Evolutionary conservation across 2,888 invertebrate species (phyloP), one percentile per base, ranked within the genome.

Genomic region (Andrena marginata): DNA sequence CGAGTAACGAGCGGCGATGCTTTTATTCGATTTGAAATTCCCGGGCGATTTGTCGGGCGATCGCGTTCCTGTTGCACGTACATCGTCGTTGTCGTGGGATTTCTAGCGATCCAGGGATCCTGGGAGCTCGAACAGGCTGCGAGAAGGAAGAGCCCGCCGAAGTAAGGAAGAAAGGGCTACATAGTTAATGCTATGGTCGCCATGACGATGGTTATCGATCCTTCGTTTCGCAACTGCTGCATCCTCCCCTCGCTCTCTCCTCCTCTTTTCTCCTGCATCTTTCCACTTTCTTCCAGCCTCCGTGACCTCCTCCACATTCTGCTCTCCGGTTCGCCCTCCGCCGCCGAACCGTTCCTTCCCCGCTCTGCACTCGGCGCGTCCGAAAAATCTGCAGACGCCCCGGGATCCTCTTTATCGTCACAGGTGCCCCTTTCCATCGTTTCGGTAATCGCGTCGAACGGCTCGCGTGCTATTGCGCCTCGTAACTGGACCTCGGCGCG

Each of bases 161-260:
- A 84, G 79, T 75, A 86, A 89, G 84, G 78, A 85, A 84, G 80
- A 73, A 86, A 89, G 83, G 78, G 84, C 85, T 84, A 42, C 42
- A 42, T 42, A 86, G 89, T 90, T 87, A 87, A 89, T 89, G 89
- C 85, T 84, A 89, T 90, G 90, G 91, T 91, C 89, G 89, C 89
- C 90, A 91, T 91, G 92, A 89, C 91, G 90, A 92, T 92, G 90
- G 88, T 77, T 91, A 91, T 91, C 88, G 91, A 91, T 91, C 86
- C 84, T 78, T 85, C 82, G 80, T 85, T 86, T 88, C 82, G 42
- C 67, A 29, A 76, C 69, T 35, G 35, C 74, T 65, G 59, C 60
- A 70, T 78, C 76, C 51, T 62, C 69, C 69, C 49, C 26, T 59
- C 54, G 59, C 62, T 65, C 23, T 71, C 63, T 23, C 48, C 73